Evolutionary conservation across 1,140 invertebrate genomes (phyloP), one percentile per base, ranked within the genome.

Genomic region (Drosophila busckii): DNA sequence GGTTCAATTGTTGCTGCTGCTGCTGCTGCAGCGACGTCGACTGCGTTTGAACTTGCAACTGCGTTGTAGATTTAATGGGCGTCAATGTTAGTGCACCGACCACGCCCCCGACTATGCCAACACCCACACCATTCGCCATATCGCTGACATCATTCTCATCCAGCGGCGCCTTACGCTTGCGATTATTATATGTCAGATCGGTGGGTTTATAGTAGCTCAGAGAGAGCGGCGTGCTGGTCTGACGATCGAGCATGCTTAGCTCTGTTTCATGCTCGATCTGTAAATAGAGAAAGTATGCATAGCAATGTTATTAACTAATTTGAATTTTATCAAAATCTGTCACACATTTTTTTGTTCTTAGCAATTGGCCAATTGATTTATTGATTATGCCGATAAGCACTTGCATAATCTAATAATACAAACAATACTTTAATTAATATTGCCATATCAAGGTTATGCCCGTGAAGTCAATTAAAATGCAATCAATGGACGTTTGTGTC

Each of bases 221-320:
- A 17, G 82, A 62, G 25, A 78, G 53, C 28, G 83, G 70, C 28
- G 82, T 82, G 31, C 75, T 71, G 40, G 70, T 83, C 56, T 66
- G 68, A 7, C 83, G 46, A n/a, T 85, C 83, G 31, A 83, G 69
- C 63, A 85, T 62, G 9, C 53, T 55, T 42, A 85, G 56, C 40
- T 85, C 83, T n/a, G 58, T 44, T 52, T 85, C 83, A 40, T 71
- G 78, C 52, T 85, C 83, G 40, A 85, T 83, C 83, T 85, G 68
- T 12, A 1, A 7, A 9, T 37, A 6, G 8, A 26, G 29, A 41
- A 20, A 6, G 9, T n/a, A n/a, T n/a, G n/a, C n/a, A n/a, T n/a
- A n/a, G n/a, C n/a, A n/a, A n/a, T n/a, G n/a, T n/a, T n/a, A n/a
- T n/a, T n/a, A n/a, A n/a, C n/a, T n/a, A n/a, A n/a, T n/a, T n/a